phyloP scores from a whole-genome alignment of 2,797 vertebrate species.

The Sebastes taczanowskii region DNA sequence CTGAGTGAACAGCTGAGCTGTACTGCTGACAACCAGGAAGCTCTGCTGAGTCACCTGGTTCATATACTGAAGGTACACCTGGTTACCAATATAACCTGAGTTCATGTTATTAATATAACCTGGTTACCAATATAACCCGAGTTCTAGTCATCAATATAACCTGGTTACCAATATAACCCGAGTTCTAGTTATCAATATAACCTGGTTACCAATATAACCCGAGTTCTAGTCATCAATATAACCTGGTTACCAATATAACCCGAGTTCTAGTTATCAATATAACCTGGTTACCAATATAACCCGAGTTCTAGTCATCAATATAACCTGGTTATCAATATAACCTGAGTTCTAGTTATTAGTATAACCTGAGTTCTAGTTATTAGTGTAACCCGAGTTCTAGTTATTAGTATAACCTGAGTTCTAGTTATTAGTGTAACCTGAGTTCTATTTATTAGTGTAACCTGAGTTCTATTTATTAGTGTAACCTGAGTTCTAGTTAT shows the following conservation, averaged over 20 bases:
- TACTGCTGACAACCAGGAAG: constrained; percentile 51
- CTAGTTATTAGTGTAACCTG: neutral
- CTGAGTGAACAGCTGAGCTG: constrained; percentile 72
- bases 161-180: too few relatives aligned
- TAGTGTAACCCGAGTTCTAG: neutral
- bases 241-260: too few relatives aligned
- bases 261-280: neutral
- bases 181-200: neutral
- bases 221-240: neutral
- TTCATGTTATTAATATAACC: neutral
- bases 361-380: neutral
- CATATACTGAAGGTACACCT: constrained; percentile 80
- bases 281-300: neutral
- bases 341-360: neutral
- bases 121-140: neutral
- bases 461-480: neutral
- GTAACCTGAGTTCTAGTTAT: neutral
- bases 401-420: neutral
- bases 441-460: neutral
- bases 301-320: neutral
- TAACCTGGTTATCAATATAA: neutral
- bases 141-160: neutral
- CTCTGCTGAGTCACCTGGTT: constrained; percentile 63
- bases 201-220: too few relatives aligned
- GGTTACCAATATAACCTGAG: neutral